These are phyloP conservation scores for Atlantisia rogersi DNA, from an alignment of 2,113 vertebrate species.

Conservation along the genomic window DNA sequence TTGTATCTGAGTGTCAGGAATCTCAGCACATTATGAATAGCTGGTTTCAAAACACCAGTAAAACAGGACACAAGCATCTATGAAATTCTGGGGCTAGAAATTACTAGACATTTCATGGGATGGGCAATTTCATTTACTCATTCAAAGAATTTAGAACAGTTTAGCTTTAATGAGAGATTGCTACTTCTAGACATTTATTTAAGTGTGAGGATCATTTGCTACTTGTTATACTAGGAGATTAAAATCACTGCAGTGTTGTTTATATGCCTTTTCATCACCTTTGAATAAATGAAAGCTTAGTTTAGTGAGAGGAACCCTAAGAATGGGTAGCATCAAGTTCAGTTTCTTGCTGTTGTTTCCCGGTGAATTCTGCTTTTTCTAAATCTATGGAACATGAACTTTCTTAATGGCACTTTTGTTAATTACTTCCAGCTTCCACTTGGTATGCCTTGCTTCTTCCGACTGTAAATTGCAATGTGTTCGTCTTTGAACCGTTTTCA, in stretches of 20 bases:
- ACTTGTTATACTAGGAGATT: slow-evolving; percentile 32
- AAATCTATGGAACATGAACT: background rate
- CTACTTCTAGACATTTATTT: background rate
- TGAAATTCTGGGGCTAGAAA: slow-evolving; percentile 3
- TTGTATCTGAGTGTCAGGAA: background rate
- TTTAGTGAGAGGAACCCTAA: background rate
- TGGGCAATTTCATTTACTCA: slow-evolving; percentile 40
- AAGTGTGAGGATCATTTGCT: background rate
- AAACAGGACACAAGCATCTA: background rate
- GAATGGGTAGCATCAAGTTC: background rate
- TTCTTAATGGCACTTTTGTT: background rate
- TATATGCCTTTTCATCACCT: background rate
- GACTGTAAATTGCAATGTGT: background rate
- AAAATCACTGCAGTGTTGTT: background rate
- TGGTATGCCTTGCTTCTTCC: background rate
- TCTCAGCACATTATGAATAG: background rate
- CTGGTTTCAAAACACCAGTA: background rate
- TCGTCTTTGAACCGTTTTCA: background rate
- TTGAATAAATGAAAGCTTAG: background rate
- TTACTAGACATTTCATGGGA: slow-evolving; percentile 47
- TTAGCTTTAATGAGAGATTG: slow-evolving; percentile 31
- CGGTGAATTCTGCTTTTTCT: background rate
- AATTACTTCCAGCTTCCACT: background rate
- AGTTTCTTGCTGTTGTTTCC: background rate
- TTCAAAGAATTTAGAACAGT: slow-evolving; percentile 19